phyloP scores from a whole-genome alignment of 1,140 invertebrate genomes.

The Agrypnia vestita region DNA sequence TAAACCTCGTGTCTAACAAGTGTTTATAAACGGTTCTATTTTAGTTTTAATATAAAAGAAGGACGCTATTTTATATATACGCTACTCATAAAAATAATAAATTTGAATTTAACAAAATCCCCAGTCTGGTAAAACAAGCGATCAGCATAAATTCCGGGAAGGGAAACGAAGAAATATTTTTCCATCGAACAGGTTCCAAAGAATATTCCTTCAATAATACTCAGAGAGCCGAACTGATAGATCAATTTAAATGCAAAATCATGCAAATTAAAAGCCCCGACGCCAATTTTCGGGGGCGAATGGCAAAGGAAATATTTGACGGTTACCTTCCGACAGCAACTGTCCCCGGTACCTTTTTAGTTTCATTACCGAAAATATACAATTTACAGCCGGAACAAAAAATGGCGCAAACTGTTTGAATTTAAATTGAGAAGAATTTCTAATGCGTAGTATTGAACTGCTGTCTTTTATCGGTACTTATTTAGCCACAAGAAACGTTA shows the following conservation, averaged over 20 bases:
- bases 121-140: neutral
- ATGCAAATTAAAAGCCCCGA: constrained; percentile 33
- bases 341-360: neutral
- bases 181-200: neutral
- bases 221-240: neutral
- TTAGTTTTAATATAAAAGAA: too few species aligned
- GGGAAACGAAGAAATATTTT: neutral
- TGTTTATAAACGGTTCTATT: too few species aligned
- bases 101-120: neutral
- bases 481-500: too few species aligned
- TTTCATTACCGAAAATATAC: too few species aligned
- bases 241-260: constrained; percentile 42
- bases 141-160: neutral
- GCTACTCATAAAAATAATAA: neutral
- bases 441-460: neutral
- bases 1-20: too few species aligned
- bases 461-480: neutral
- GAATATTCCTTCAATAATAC: constrained; percentile 1
- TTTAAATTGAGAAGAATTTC: neutral
- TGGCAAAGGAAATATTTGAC: neutral
- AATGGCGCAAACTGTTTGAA: neutral
- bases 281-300: constrained; percentile 17
- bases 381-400: neutral
- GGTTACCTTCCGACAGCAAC: neutral
- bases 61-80: too few species aligned